phyloP scores from a whole-genome alignment of 92 coral and sea anemone species.

The Chrysogorgia sp. region DNA sequence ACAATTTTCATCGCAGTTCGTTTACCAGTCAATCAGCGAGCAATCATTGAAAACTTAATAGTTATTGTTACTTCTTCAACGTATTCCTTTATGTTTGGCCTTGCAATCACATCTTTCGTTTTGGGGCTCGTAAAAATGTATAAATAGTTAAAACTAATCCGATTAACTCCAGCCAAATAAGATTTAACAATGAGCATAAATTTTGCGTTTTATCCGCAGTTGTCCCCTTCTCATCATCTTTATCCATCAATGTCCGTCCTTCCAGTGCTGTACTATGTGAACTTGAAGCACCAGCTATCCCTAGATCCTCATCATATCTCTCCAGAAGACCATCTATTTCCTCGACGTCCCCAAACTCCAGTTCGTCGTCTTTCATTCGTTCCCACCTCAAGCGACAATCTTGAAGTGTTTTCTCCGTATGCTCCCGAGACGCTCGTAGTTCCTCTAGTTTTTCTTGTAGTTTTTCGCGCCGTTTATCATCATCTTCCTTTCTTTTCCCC shows the following conservation, averaged over 20 bases:
- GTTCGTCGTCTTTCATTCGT: slow-evolving; percentile 31
- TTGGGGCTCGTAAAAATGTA: slow-evolving; percentile 13
- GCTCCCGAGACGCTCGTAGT: slow-evolving; percentile 17
- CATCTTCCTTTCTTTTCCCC: background rate
- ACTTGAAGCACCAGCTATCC: background rate
- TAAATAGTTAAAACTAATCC: slow-evolving; percentile 24
- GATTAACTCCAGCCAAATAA: slow-evolving; percentile 27
- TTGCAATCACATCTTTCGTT: slow-evolving; percentile 13
- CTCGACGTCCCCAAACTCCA: slow-evolving; percentile 4
- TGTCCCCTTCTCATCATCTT: background rate
- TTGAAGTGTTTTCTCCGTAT: slow-evolving; percentile 14
- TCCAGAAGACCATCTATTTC: slow-evolving; percentile 6
- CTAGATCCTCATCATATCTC: background rate
- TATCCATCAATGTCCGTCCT: slow-evolving; percentile 2
- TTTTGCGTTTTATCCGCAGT: background rate
- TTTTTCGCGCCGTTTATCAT: background rate
- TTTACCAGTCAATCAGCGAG: too few relatives aligned
- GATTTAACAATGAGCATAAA: slow-evolving; percentile 14
- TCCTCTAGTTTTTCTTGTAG: slow-evolving; percentile 8
- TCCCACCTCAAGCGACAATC: slow-evolving; percentile 44
- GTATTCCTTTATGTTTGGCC: background rate
- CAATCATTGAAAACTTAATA: too few relatives aligned
- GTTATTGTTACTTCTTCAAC: too few relatives aligned
- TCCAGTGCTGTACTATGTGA: background rate
- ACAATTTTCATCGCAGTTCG: too few relatives aligned